These are phyloP conservation scores for Anoplolepis gracilipes DNA, from an alignment of 1,140 invertebrate genomes.

Conservation along the genomic window DNA sequence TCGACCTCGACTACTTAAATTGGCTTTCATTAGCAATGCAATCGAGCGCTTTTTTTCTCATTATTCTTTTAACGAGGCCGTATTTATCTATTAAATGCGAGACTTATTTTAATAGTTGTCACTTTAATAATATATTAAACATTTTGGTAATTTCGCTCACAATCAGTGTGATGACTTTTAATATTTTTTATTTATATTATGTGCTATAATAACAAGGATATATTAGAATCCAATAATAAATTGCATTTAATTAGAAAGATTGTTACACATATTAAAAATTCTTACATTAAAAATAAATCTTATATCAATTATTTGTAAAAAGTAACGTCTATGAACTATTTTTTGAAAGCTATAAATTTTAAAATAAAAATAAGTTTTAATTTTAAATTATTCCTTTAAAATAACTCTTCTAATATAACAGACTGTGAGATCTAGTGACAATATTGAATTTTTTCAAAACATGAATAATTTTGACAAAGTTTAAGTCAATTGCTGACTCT, in stretches of 20 bases:
- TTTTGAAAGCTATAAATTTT: background rate
- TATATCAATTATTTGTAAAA: background rate
- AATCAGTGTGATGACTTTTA: background rate
- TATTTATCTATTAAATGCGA: background rate
- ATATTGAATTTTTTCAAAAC: background rate
- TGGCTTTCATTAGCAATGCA: constrained; percentile 8
- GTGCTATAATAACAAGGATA: background rate
- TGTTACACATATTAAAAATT: background rate
- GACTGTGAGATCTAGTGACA: background rate
- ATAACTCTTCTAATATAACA: background rate
- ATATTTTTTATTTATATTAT: constrained; percentile 6
- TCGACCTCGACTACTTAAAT: constrained; percentile 29
- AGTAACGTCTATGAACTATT: background rate
- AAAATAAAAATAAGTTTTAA: background rate
- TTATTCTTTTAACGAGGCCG: background rate
- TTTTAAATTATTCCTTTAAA: background rate
- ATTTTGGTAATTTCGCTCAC: background rate
- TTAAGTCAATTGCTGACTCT: background rate
- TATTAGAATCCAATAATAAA: background rate
- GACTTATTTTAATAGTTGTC: background rate
- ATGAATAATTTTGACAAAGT: background rate
- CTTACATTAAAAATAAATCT: background rate
- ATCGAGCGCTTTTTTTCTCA: constrained; percentile 1
- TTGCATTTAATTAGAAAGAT: background rate
- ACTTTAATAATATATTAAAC: background rate